A percentile compares a stretch with the other conserved stretches of the same genome.
Conservation (phyloP, 2,113 vertebrate genomes). For the Zosterops lateralis region DNA sequence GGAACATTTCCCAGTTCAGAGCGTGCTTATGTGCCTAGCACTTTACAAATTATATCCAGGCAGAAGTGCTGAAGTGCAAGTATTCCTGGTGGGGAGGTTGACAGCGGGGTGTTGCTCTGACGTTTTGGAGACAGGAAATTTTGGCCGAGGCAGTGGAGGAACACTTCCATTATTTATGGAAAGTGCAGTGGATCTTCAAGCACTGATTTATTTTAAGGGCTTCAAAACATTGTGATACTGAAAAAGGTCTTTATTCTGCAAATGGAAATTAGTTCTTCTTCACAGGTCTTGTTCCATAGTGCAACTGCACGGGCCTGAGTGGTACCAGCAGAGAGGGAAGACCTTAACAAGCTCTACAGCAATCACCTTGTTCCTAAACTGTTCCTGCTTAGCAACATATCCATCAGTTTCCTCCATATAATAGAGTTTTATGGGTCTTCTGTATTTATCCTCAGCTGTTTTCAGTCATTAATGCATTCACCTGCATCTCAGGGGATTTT, state of each 20-base stretch:
- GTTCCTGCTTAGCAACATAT: neutral
- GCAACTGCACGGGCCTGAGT: neutral
- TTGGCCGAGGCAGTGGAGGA: neutral
- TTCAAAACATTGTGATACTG: neutral
- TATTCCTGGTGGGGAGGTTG: neutral
- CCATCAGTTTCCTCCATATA: neutral
- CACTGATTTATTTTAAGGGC: neutral
- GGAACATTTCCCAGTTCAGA: neutral
- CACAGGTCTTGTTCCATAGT: neutral
- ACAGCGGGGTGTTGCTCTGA: neutral
- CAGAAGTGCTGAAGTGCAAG: constrained; percentile 39
- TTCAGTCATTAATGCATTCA: neutral
- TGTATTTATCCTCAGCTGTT: neutral
- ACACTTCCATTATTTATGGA: neutral
- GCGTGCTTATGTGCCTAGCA: constrained; percentile 7
- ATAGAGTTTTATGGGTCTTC: neutral
- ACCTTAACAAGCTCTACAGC: neutral
- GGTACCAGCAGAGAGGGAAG: neutral
- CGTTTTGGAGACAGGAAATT: neutral
- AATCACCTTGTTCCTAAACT: neutral
- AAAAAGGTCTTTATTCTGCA: neutral
- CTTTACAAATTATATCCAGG: constrained; percentile 42
- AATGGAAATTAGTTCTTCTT: neutral
- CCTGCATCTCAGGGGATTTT: neutral
- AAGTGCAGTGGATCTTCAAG: neutral